These are phyloP conservation scores for Pterocles gutturalis DNA, from an alignment of 2,113 vertebrate genomes.

Conservation along the genomic window DNA sequence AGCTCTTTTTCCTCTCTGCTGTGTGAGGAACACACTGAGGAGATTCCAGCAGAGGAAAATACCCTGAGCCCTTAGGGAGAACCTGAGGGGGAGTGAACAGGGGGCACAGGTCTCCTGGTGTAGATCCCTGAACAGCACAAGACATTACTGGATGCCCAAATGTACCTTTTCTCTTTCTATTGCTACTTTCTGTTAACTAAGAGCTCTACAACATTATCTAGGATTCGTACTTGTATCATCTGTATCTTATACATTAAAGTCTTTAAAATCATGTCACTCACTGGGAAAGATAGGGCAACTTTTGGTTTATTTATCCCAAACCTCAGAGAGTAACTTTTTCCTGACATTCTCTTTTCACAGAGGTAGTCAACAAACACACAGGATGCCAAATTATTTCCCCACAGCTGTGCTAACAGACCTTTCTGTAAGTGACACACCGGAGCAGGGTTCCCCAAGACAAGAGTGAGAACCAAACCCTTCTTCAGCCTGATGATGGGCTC, in stretches of 20 bases:
- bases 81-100: not conserved
- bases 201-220: not conserved
- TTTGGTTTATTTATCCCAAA: not conserved
- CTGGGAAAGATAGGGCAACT: not conserved
- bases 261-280: not conserved
- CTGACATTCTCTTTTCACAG: not conserved
- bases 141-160: not conserved
- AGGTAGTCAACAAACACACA: not conserved
- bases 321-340: not conserved
- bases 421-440: not conserved
- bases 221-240: not conserved
- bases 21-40: not conserved
- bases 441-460: not conserved
- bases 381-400: not conserved
- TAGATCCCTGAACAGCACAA: not conserved
- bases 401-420: not conserved
- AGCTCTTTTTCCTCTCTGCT: not conserved
- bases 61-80: rapidly evolving
- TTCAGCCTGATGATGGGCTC: not conserved
- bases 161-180: rapidly evolving
- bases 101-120: not conserved
- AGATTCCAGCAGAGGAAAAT: not conserved
- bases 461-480: not conserved
- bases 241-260: not conserved
- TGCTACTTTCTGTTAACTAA: not conserved